phyloP scores from a whole-genome alignment of 1,140 invertebrate genomes.

The Sitodiplosis mosellana region DNA sequence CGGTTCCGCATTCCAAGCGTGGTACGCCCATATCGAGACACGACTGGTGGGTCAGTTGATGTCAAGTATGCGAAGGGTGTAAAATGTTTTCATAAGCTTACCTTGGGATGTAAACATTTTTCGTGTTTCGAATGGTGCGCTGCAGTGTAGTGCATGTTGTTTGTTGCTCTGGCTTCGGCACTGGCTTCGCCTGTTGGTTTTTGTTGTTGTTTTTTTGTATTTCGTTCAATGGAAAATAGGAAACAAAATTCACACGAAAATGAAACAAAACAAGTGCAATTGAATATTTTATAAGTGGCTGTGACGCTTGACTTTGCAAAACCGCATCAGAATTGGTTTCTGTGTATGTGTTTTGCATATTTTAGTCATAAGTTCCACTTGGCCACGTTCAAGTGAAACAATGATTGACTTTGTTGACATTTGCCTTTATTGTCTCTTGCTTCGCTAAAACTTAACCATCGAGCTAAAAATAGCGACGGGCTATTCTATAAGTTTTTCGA shows the following conservation, averaged over 20 bases:
- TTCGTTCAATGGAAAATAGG: background rate
- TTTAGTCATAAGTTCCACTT: too few relatives aligned
- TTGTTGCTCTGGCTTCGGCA: conserved; percentile 16
- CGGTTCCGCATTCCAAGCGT: too few relatives aligned
- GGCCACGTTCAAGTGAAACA: too few relatives aligned
- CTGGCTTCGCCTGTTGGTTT: conserved; percentile 18
- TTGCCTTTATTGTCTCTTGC: background rate
- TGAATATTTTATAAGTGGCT: background rate
- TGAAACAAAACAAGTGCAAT: too few relatives aligned
- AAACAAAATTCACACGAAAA: too few relatives aligned
- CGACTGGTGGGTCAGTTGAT: background rate
- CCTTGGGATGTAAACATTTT: conserved; percentile 43
- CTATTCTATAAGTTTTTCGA: too few relatives aligned
- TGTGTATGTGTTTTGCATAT: too few relatives aligned
- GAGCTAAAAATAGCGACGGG: too few relatives aligned
- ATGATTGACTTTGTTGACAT: background rate
- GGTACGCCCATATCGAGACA: too few relatives aligned
- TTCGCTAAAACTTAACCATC: background rate
- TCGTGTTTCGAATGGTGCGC: conserved; percentile 39
- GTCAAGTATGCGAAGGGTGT: too few relatives aligned
- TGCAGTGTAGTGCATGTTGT: conserved; percentile 41
- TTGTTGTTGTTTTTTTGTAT: too few relatives aligned
- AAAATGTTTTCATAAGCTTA: conserved; percentile 11
- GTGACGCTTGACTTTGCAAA: too few relatives aligned
- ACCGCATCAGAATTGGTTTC: background rate